Base-by-base conservation (phyloP, 2,888 invertebrate genomes). In the Mayetiola destructor region DNA sequence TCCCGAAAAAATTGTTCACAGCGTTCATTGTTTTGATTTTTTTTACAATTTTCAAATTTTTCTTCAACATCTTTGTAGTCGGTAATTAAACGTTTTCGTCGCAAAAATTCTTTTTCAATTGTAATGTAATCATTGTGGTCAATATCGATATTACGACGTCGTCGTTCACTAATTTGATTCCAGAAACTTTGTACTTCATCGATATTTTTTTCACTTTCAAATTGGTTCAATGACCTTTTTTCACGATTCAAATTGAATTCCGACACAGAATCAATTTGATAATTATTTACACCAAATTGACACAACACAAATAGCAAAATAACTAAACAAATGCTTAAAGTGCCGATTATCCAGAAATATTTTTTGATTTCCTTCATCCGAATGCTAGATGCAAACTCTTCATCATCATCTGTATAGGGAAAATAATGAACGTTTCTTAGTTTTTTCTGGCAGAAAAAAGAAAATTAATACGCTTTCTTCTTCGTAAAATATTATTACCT, bases 1-100 rank as follows among this genome's bases (percentile, higher is more conserved):
- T 66, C 65, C 54, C 63, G 59, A 57, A 69, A 72, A 6, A 65
- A 66, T 2, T 62, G 60, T 65, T 67, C 66, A 56, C 71, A 71
- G 14, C 63, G 63, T 3, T 64, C 61, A 21, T 57, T 57, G 4
- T 39, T 40, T 1, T 67, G 61, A 27, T 67, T 63, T 35, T 66
- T 64, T 59, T 66, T 69, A 58, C 70, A 71, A 3, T 66, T 65
- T 14, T 60, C 60, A 56, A 66, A 71, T 20, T 68, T 68, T 9
- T 39, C 59, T 54, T 71, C 65, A 37, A 71, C 23, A 3, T 27
- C 4, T 48, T 48, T 4, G n/a, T 27, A 48, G 9, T 27, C 3
- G 14, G 23, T 8, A 8, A 4, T 42, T 3, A 42, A 21, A 6
- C 48, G 48, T 27, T 48, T 48, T 48, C 3, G 14, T 27, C 48